These are phyloP conservation scores for Epicauta chinensis DNA, from an alignment of 1,140 invertebrate species.

Conservation along the genomic window DNA sequence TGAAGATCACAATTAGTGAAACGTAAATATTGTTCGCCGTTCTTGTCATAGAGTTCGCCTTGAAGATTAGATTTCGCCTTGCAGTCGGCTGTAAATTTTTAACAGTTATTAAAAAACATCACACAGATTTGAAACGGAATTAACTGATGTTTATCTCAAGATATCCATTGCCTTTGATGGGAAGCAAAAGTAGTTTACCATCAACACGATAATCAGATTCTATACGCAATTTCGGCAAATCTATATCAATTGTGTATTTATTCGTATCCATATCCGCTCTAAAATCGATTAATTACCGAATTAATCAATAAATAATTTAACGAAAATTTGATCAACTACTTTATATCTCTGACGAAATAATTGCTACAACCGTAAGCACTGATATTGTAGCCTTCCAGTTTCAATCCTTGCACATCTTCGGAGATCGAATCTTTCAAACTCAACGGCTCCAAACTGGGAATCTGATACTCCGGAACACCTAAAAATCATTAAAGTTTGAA, in stretches of 20 bases:
- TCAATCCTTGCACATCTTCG: constrained; percentile 47
- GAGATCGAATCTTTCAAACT: constrained; percentile 52
- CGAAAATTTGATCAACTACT: constrained; percentile 42
- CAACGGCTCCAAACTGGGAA: constrained; percentile 56
- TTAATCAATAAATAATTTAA: background rate
- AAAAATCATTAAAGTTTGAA: constrained; percentile 19
- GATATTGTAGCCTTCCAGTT: constrained; percentile 49
- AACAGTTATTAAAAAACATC: too few relatives aligned
- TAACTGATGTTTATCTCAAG: constrained; percentile 57
- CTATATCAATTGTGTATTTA: constrained; percentile 47
- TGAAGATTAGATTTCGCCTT: constrained; percentile 47
- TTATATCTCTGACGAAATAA: constrained; percentile 49
- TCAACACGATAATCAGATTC: constrained; percentile 56
- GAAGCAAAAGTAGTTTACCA: constrained; percentile 53
- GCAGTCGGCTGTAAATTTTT: constrained; percentile 47
- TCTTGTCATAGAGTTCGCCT: constrained; percentile 40
- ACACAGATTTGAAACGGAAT: too few relatives aligned
- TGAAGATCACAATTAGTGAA: constrained; percentile 49
- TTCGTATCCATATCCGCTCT: constrained; percentile 48
- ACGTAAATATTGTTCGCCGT: constrained; percentile 49
- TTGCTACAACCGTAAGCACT: constrained; percentile 54
- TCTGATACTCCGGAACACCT: constrained; percentile 52
- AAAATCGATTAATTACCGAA: constrained; percentile 10
- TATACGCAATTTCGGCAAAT: constrained; percentile 50
- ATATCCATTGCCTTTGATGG: constrained; percentile 54